Base-by-base conservation (phyloP, 2,888 invertebrate species). In the Cistogaster globosa region DNA sequence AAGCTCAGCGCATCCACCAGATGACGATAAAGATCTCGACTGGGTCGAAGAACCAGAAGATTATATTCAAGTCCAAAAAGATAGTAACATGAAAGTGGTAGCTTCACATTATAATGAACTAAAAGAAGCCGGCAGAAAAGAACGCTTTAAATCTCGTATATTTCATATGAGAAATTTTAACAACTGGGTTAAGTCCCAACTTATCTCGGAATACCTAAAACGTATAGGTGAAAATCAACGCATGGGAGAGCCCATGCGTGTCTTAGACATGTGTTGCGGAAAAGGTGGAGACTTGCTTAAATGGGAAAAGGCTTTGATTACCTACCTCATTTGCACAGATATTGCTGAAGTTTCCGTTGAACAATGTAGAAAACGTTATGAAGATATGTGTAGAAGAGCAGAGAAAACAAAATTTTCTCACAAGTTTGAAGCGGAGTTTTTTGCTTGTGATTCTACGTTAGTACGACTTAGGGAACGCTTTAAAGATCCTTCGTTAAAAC, bases 271-370 rank as follows among this genome's bases (percentile, higher is more conserved):
- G 94, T 98, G 98, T 89, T 98, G 98, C 91, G 99, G 99, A 1
- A 99, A 99, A 94, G 99, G 99, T 22, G 99, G 99, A 2, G 99
- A 99, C 92, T 93, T 99, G 48, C 94, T 97, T n/a, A 99, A 99
- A 93, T 99, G 99, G 98, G 95, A 95, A 83, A 97, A 97, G 91
- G 96, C 95, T 0, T 93, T 94, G 83, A 96, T 98, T 68, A 94
- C 95, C 1, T 96, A 97, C 92, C 93, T 98, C 20, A 95, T 98
- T 79, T 98, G 97, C 93, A 96, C 97, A 63, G 98, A 99, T 92
- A 98, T 99, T 89, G 99, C 99, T 0, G 96, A 95, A 58, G 96
- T 97, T 0, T 98, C 99, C 1, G 95, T 99, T 36, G 95, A 98
- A 86, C 98, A 99, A 90, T 98, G 98, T 91, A 94, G 96, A 91